phyloP scores from a whole-genome alignment of 35 echinoderm and acorn worm genomes.

The Stichopus chloronotus region DNA sequence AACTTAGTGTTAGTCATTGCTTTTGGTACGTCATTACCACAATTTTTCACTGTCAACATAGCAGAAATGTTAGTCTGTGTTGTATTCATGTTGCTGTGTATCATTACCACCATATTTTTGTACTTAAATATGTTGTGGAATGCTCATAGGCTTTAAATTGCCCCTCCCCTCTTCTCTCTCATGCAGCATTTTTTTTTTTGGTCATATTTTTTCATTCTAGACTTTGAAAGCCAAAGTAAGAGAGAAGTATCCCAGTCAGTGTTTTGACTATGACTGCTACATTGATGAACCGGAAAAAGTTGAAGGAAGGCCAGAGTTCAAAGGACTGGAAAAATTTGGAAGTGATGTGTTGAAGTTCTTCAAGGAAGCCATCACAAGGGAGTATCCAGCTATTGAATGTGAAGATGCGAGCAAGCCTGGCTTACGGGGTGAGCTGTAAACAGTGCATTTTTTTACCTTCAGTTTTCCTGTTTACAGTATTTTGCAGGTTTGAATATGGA shows the following conservation, averaged over 20 bases:
- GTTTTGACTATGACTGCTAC: slow-evolving; percentile 70
- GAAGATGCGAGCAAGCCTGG: not conserved
- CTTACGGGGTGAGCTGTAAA: slow-evolving; percentile 11
- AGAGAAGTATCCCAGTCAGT: slow-evolving; percentile 60
- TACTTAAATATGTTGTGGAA: not conserved
- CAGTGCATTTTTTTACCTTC: not conserved
- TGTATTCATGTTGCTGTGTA: too few relatives aligned
- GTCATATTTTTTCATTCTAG: too few relatives aligned
- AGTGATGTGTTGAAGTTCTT: slow-evolving; percentile 74
- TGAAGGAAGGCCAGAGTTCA: slow-evolving; percentile 58
- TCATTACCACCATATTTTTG: not conserved
- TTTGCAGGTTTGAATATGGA: too few relatives aligned
- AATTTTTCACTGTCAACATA: too few relatives aligned
- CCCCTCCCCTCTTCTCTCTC: not conserved
- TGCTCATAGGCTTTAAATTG: not conserved
- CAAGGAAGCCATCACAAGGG: slow-evolving; percentile 79
- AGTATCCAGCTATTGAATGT: slow-evolving; percentile 53
- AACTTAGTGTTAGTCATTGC: too few relatives aligned
- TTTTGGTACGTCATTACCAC: too few relatives aligned
- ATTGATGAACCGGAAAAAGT: slow-evolving; percentile 62
- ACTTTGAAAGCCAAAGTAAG: slow-evolving; percentile 66
- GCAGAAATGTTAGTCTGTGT: too few relatives aligned
- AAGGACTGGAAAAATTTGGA: slow-evolving; percentile 85
- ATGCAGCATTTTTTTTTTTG: too few relatives aligned
- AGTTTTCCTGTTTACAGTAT: too few relatives aligned